phyloP scores from a whole-genome alignment of 2,113 vertebrate genomes.

The Phaetusa simplex region DNA sequence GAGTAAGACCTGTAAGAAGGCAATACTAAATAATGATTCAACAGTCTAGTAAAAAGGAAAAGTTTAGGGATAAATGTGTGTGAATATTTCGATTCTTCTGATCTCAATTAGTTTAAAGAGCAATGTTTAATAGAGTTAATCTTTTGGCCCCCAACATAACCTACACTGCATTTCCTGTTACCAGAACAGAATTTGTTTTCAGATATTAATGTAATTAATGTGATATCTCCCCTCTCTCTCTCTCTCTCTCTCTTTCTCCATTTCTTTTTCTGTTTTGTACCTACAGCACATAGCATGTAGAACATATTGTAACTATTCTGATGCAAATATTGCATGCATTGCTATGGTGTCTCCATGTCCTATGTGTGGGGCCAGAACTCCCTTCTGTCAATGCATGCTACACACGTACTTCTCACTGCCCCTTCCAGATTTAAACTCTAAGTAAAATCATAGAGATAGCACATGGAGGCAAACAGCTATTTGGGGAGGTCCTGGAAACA shows the following conservation, averaged over 20 bases:
- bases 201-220: not conserved
- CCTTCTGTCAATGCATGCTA: not conserved
- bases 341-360: not conserved
- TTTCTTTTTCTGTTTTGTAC: not conserved
- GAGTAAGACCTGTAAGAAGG: not conserved
- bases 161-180: not conserved
- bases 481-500: not conserved
- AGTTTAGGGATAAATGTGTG: not conserved
- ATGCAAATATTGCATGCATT: not conserved
- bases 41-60: not conserved
- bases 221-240: not conserved
- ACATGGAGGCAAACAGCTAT: not conserved
- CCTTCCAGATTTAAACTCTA: not conserved
- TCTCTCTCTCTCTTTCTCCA: not conserved
- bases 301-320: not conserved
- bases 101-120: not conserved
- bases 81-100: not conserved
- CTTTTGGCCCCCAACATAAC: not conserved
- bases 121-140: not conserved
- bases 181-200: not conserved
- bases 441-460: not conserved
- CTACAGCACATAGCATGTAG: not conserved
- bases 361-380: accelerated
- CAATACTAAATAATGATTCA: not conserved
- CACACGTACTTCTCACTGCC: not conserved